Evolutionary conservation across 2,888 invertebrate genomes (phyloP), one percentile per base, ranked within the genome.

Genomic region (Polylopha cassiicola): DNA sequence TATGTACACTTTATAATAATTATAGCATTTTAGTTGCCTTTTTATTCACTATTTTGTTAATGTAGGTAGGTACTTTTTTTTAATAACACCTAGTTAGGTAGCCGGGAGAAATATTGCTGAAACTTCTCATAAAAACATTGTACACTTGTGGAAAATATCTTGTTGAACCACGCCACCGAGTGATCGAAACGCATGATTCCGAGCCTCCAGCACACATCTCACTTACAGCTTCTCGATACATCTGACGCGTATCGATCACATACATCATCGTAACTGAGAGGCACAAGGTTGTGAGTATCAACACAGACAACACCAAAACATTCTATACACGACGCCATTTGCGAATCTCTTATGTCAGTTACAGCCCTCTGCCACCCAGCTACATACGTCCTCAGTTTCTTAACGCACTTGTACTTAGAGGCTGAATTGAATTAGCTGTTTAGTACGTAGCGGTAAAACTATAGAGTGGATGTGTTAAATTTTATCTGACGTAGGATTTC

Each of bases 91-190:
- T 42, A 42, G 31, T 37, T 33, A 66, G 66, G 63, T 61, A 53
- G 62, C 61, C 64, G 67, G 70, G 66, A 65, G 58, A 63, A 61
- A 31, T 31, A 42, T 27, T 31, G 31, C 36, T 31, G 36, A 59
- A 70, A 69, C 66, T 75, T 69, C 57, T 65, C 75, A 76, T 73
- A 49, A 68, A 55, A 61, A 79, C 78, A 76, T 78, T 61, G 55
- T 58, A 79, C 79, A 82, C 81, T 74, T 77, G 77, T 81, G 77
- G 65, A 72, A 72, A 72, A 61, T 69, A 58, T 69, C 71, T 73
- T 75, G 74, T 73, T 69, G 73, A 74, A 81, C 84, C 86, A 86
- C 84, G 85, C 85, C 85, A 85, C 85, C 85, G 85, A 84, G 85
- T 85, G 84, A 85, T 79, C 71, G 81, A 82, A 74, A 68, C 82